Conservation (phyloP, 2,888 invertebrate genomes). For the Tetranychus piercei region DNA sequence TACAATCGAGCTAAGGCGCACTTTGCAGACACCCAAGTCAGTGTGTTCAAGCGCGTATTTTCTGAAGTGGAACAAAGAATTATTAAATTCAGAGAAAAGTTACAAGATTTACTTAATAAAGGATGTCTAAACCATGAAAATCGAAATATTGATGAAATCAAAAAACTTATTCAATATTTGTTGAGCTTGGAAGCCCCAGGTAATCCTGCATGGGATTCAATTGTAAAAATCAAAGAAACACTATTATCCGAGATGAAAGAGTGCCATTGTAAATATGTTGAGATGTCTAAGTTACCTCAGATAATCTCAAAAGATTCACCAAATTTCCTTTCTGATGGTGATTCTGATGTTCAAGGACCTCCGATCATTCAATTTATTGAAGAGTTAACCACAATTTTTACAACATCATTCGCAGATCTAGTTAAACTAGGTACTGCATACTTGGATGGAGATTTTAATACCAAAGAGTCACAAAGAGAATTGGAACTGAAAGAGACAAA, state of each 20-base stretch:
- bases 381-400: constrained; percentile 53
- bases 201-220: constrained; percentile 92
- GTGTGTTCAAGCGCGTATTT: constrained; percentile 44
- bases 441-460: constrained; percentile 66
- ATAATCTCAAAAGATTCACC: constrained; percentile 13
- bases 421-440: constrained; percentile 91
- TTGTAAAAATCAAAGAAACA: constrained; percentile 62
- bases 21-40: constrained; percentile 79
- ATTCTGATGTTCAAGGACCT: constrained; percentile 36
- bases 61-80: constrained; percentile 79
- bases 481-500: constrained; percentile 37
- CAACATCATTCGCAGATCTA: constrained; percentile 63
- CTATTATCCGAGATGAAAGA: constrained; percentile 47
- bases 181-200: constrained; percentile 55
- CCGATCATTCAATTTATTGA: constrained; percentile 57
- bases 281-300: constrained; percentile 24
- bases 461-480: constrained; percentile 35
- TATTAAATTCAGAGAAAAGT: constrained; percentile 53
- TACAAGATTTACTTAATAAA: constrained; percentile 59
- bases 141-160: constrained; percentile 78
- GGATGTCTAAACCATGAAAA: constrained; percentile 36
- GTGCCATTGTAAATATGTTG: constrained; percentile 46
- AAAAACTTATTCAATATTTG: constrained; percentile 62
- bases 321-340: constrained; percentile 15
- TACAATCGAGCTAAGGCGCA: constrained; percentile 86